These are phyloP conservation scores for Saimiri boliviensis DNA, from an alignment of 2,113 vertebrate genomes.

Conservation along the genomic window DNA sequence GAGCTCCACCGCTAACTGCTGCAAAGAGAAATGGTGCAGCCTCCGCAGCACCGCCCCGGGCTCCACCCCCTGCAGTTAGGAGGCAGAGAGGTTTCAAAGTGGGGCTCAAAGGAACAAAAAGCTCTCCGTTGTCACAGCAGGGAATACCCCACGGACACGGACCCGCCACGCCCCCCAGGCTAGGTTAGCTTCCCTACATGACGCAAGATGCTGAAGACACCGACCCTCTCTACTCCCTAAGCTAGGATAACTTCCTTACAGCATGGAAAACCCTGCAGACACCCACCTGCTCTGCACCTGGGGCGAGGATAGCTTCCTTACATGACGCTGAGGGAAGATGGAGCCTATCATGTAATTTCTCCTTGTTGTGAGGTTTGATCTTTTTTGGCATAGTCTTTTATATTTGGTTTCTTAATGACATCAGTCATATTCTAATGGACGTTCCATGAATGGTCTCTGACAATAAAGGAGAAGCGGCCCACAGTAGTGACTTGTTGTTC, in stretches of 20 bases:
- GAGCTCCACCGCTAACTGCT: background rate
- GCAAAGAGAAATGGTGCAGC: background rate
- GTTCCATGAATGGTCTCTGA: background rate
- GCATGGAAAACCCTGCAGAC: background rate
- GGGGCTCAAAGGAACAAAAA: background rate
- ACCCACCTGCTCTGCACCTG: background rate
- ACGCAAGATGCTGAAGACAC: background rate
- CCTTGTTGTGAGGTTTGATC: background rate
- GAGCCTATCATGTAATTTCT: background rate
- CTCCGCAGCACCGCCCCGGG: accelerated
- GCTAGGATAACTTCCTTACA: too few relatives aligned
- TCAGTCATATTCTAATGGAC: background rate
- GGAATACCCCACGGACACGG: background rate
- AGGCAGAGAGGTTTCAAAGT: background rate
- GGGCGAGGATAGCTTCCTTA: too few relatives aligned
- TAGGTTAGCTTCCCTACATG: too few relatives aligned
- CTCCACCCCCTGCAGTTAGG: too few relatives aligned
- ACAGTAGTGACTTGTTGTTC: background rate
- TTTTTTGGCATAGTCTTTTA: background rate
- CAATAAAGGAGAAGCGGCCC: background rate
- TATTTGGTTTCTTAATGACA: background rate
- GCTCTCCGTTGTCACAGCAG: background rate
- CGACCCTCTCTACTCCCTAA: accelerated
- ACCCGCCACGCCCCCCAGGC: background rate
- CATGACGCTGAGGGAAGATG: too few relatives aligned